phyloP scores from a whole-genome alignment of 2,888 invertebrate genomes.

The Eupithecia exiguata region DNA sequence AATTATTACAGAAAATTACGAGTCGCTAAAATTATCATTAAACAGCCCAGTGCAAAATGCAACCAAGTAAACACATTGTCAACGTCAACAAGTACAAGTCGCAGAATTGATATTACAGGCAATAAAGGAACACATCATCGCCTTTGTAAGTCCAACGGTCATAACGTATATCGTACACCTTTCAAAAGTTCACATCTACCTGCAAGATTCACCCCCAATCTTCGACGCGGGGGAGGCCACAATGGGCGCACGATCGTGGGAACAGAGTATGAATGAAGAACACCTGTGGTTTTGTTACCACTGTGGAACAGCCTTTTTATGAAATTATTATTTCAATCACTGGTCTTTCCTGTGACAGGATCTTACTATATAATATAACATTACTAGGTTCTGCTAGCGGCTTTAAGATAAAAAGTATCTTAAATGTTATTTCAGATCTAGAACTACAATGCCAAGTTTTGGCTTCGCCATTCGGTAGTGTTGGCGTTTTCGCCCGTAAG shows the following conservation, averaged over 20 bases:
- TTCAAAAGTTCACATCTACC: conserved; percentile 59
- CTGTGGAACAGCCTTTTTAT: conserved; percentile 25
- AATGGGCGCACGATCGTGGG: conserved; percentile 71
- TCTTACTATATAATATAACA: not conserved
- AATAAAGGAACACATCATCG: conserved; percentile 10
- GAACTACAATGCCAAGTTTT: not conserved
- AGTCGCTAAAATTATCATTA: too few species aligned
- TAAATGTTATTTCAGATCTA: not conserved
- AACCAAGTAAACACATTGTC: not conserved
- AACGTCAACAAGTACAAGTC: not conserved
- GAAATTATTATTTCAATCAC: conserved; percentile 11
- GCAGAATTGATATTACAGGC: not conserved
- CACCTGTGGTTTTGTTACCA: conserved; percentile 65
- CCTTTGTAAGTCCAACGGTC: conserved; percentile 56
- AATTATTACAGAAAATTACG: too few species aligned
- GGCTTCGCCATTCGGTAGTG: not conserved
- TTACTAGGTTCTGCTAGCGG: not conserved
- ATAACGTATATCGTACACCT: conserved; percentile 68
- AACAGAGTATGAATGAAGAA: conserved; percentile 62
- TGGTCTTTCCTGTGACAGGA: not conserved
- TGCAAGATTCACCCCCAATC: conserved; percentile 74
- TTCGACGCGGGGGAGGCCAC: conserved; percentile 67
- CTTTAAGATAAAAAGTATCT: not conserved
- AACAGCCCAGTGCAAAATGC: not conserved
- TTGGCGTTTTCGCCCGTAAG: not conserved